Base-by-base conservation (phyloP, 2,888 invertebrate species). In the Hybos culiciformis region DNA sequence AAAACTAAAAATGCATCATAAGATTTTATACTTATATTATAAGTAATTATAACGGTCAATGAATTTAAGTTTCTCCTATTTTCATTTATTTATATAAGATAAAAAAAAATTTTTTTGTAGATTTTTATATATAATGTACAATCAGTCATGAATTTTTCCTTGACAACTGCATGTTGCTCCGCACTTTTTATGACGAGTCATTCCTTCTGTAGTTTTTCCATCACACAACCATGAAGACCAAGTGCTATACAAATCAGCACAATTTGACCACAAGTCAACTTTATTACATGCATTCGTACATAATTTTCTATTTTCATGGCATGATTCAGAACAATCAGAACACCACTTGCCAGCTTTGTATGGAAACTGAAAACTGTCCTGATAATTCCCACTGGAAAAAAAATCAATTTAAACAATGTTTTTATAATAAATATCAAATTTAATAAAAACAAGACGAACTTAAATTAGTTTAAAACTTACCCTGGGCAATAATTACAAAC, bases 401-500 rank as follows among this genome's bases (percentile, higher is more conserved):
- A 44, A 19, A 17, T 14, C 5, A 15, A 5, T 7, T 14, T 4
- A 32, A 17, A 15, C 3, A 33, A 11, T 33, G 34, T 33, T 29
- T 40, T 23, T 32, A 20, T 21, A 32, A 17, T 21, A 39, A 33
- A 41, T 39, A 18, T 18, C 14, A 31, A 33, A 29, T 17, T 5
- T 32, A 41, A 11, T n/a, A n/a, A n/a, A n/a, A n/a, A n/a, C n/a
- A n/a, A 33, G 18, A 38, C 19, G 19, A 23, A 26, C 11, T 21
- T 21, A n/a, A 15, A 39, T 20, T 18, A 29, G 19, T 31, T 40
- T 7, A 26, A 38, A 45, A 70, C 78, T 77, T 70, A 84, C 85
- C 76, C 78, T 17, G 86, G 86, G 56, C 85, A 85, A 61, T 86
- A 86, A 67, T 85, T 83, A 63, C 86, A 86, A 21, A 86, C 79